Evolutionary conservation across 1,140 invertebrate species (phyloP).

Genomic region (Neotoxoptera formosana): DNA sequence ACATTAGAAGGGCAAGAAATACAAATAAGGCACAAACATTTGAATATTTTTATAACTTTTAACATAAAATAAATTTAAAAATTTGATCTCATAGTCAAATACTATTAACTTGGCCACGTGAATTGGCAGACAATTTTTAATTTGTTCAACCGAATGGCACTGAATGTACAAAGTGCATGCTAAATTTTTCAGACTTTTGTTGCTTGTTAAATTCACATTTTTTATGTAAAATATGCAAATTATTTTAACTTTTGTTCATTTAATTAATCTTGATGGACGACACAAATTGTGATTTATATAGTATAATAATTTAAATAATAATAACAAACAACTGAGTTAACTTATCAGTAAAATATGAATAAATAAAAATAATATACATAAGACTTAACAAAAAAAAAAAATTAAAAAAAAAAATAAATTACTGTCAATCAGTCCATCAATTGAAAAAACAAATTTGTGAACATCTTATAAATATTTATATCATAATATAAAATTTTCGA

Average conservation of each 20-base stretch:
- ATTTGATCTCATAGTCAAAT: not conserved
- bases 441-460: constrained; percentile 53
- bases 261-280: not conserved
- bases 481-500: constrained; percentile 6
- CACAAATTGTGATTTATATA: not conserved
- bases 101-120: not conserved
- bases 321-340: constrained; percentile 26
- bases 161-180: not conserved
- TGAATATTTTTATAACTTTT: not conserved
- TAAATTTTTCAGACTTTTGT: constrained; percentile 1
- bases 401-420: constrained; percentile 33
- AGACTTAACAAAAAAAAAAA: not conserved
- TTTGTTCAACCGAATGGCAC: constrained; percentile 36
- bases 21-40: constrained; percentile 37
- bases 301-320: not conserved
- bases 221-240: not conserved
- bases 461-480: constrained; percentile 21
- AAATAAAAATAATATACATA: constrained; percentile 9
- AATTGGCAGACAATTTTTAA: not conserved
- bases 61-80: not conserved
- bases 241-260: not conserved
- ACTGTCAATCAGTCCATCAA: constrained; percentile 50
- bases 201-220: constrained; percentile 26
- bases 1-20: not conserved
- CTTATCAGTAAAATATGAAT: not conserved